A percentile compares a stretch with the other conserved stretches of the same genome.
phyloP scores from a whole-genome alignment of 2,888 invertebrate genomes.

The Agonopterix alstromeriana region DNA sequence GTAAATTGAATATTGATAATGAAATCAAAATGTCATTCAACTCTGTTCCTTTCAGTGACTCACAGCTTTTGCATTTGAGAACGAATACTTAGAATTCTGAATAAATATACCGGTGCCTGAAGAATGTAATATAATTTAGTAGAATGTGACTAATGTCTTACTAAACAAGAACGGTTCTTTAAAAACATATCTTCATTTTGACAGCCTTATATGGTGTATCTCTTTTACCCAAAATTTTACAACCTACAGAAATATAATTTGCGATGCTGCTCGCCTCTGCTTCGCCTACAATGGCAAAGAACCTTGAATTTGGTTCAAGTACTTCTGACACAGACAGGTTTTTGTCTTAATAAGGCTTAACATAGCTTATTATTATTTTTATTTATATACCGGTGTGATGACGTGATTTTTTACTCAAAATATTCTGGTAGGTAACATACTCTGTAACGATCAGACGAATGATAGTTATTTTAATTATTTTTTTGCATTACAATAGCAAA shows the following conservation, averaged over 20 bases:
- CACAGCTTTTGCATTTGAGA: slow-evolving; percentile 8
- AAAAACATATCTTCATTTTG: no score
- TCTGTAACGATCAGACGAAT: slow-evolving; percentile 16
- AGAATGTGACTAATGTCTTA: background rate
- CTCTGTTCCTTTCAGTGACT: slow-evolving; percentile 14
- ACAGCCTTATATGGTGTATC: no score
- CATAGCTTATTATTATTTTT: slow-evolving; percentile 49
- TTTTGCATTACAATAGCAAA: slow-evolving; percentile 23
- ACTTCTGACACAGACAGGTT: slow-evolving; percentile 46
- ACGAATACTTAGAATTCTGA: no score
- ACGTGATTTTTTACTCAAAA: slow-evolving; percentile 44
- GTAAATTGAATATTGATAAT: background rate
- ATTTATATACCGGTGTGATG: slow-evolving; percentile 24
- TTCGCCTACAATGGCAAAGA: slow-evolving; percentile 26
- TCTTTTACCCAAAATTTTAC: no score
- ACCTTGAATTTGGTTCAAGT: slow-evolving; percentile 39
- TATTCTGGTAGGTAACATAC: slow-evolving; percentile 8
- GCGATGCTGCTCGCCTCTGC: slow-evolving; percentile 26
- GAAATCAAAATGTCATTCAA: slow-evolving; percentile 17
- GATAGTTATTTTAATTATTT: slow-evolving; percentile 36
- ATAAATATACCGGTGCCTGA: no score
- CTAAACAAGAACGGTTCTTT: no score
- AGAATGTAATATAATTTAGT: background rate
- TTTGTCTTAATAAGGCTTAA: slow-evolving; percentile 43
- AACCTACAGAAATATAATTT: background rate